phyloP scores from a whole-genome alignment of 2,888 invertebrate species.

The Limnephilus rhombicus region DNA sequence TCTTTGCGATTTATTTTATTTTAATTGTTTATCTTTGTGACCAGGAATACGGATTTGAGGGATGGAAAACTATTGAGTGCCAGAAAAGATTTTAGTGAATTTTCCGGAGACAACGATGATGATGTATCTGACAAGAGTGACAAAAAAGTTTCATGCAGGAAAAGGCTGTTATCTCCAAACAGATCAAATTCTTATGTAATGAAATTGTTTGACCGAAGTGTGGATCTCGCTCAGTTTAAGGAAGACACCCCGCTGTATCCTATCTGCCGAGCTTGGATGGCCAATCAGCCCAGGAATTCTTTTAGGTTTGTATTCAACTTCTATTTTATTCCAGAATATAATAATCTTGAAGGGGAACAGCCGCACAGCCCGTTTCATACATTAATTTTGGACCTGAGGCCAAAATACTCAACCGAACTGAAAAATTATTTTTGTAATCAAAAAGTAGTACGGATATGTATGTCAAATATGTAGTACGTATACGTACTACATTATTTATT shows the following conservation, averaged over 20 bases:
- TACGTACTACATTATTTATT: too few species aligned
- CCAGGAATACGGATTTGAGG: not conserved
- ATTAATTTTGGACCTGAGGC: too few species aligned
- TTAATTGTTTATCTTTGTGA: not conserved
- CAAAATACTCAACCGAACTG: too few species aligned
- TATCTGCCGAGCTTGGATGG: constrained; percentile 96
- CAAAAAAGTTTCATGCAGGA: constrained; percentile 67
- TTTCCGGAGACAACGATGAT: constrained; percentile 70
- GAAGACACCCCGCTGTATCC: constrained; percentile 94
- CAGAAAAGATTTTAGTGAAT: constrained; percentile 68
- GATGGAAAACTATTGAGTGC: constrained; percentile 50
- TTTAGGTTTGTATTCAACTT: constrained; percentile 66
- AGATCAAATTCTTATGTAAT: constrained; percentile 85
- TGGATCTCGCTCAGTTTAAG: constrained; percentile 94
- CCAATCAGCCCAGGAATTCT: constrained; percentile 82
- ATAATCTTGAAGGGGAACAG: not conserved
- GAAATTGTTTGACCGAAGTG: constrained; percentile 95
- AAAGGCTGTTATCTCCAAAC: constrained; percentile 68
- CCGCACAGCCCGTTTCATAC: too few species aligned
- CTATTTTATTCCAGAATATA: not conserved
- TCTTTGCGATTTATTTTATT: not conserved
- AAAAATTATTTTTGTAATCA: too few species aligned
- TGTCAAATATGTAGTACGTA: too few species aligned
- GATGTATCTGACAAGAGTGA: constrained; percentile 68
- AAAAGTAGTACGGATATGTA: too few species aligned